Base-by-base conservation (phyloP, 2,888 invertebrate species). In the Aphidius colemani region DNA sequence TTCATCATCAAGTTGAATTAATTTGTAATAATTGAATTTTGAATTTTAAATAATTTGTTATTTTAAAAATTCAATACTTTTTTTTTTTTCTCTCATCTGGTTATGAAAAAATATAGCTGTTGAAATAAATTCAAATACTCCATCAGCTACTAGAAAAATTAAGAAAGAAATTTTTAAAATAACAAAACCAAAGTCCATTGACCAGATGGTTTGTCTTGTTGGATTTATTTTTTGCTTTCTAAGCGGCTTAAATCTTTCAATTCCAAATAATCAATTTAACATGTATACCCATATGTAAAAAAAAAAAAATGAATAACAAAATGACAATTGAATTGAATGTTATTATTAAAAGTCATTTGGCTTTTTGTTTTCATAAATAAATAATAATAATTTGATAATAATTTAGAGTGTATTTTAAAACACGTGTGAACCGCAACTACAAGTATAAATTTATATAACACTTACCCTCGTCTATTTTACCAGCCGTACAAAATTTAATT, bases 131-230 rank as follows among this genome's bases (percentile, higher is more conserved):
- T 64, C 59, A 67, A 66, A 61, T 61, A 61, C 48, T 51, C 10
- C 57, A 57, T 39, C 46, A 57, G 39, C 46, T n/a, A 11, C 7
- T 30, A 46, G 46, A 48, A 13, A 60, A 45, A n/a, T n/a, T n/a
- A n/a, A n/a, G n/a, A 60, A 59, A 45, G 30, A 44, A 18, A 13
- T 43, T 11, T 51, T 51, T 60, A 65, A 65, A 61, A 59, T 65
- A 67, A 70, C 66, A 61, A 60, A 67, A 69, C 66, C 75, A 70
- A 72, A 75, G 77, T 75, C 77, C 77, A 74, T 75, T 77, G 76
- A 76, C 77, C 77, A 77, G 73, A 75, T 77, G 77, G 74, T 67
- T 60, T 44, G 50, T 49, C n/a, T 51, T 53, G 51, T 56, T 63
- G 50, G 45, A 43, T 58, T 30, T 41, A n/a, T 53, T 50, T 53